Evolutionary conservation across 2,113 vertebrate genomes (phyloP).

Genomic region (Urocynchramus pylzowi): DNA sequence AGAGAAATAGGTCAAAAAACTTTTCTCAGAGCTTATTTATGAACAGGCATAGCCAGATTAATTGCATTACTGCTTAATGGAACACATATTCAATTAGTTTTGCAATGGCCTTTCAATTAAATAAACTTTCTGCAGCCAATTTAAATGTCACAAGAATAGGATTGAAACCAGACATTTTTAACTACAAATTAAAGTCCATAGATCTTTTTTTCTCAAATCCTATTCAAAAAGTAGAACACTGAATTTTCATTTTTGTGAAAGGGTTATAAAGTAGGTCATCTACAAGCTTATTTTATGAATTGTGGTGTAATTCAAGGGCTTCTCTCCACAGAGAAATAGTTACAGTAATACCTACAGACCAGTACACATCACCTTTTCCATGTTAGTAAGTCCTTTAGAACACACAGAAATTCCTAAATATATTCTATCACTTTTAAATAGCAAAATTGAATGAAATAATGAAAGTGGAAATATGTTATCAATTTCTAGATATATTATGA

Average conservation of each 20-base stretch:
- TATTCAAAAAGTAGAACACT: background rate
- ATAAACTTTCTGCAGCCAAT: background rate
- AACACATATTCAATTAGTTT: conserved; percentile 28
- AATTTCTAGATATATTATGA: background rate
- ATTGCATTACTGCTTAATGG: background rate
- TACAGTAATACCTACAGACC: background rate
- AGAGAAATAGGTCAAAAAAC: background rate
- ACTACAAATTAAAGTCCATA: background rate
- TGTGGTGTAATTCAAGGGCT: background rate
- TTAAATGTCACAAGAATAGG: background rate
- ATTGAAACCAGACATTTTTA: background rate
- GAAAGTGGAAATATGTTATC: background rate
- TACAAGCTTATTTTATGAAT: background rate
- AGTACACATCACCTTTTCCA: background rate
- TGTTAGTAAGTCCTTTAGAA: background rate
- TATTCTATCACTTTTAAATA: background rate
- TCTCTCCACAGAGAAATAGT: background rate
- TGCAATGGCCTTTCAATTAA: background rate
- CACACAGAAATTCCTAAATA: background rate
- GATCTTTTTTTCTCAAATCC: background rate
- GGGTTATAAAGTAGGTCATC: background rate
- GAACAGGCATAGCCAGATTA: background rate
- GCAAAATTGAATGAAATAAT: background rate
- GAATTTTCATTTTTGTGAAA: background rate
- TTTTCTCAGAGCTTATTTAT: background rate